Conservation (phyloP, 2,797 vertebrate species). For the Enteromius treurensis region DNA sequence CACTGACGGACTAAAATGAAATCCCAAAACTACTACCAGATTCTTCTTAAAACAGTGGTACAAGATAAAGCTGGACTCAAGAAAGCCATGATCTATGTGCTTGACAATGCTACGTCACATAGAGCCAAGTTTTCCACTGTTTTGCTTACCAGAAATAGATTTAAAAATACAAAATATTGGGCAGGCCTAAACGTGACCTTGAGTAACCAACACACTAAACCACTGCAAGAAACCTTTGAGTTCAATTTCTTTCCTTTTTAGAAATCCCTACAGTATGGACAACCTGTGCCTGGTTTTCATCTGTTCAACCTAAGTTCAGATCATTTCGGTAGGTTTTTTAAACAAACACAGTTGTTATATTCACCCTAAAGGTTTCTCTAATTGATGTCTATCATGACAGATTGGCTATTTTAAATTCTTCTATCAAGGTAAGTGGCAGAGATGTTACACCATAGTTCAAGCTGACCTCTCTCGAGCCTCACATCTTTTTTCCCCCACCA, state of each 20-base stretch:
- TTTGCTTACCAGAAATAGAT: not conserved
- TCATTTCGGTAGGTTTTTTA: not conserved
- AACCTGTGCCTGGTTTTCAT: not conserved
- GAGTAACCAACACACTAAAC: not conserved
- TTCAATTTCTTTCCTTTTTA: not conserved
- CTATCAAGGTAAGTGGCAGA: slow-evolving; percentile 9
- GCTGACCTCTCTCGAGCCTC: slow-evolving; percentile 33
- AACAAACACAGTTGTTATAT: not conserved
- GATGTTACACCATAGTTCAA: slow-evolving; percentile 24
- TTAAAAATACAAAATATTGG: not conserved
- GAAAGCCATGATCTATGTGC: not conserved
- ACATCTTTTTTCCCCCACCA: not conserved
- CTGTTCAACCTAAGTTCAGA: not conserved
- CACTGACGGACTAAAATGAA: too few species aligned
- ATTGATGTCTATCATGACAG: not conserved
- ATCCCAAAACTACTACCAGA: not conserved
- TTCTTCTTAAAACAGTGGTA: not conserved
- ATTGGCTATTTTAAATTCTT: not conserved
- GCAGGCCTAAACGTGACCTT: not conserved
- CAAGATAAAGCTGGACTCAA: not conserved
- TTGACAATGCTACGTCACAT: not conserved
- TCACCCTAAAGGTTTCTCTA: not conserved
- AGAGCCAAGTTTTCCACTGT: not conserved
- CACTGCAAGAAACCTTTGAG: not conserved
- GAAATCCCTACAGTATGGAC: not conserved